phyloP scores from a whole-genome alignment of 2,797 vertebrate species.

The Oryzias dopingdopingensis region DNA sequence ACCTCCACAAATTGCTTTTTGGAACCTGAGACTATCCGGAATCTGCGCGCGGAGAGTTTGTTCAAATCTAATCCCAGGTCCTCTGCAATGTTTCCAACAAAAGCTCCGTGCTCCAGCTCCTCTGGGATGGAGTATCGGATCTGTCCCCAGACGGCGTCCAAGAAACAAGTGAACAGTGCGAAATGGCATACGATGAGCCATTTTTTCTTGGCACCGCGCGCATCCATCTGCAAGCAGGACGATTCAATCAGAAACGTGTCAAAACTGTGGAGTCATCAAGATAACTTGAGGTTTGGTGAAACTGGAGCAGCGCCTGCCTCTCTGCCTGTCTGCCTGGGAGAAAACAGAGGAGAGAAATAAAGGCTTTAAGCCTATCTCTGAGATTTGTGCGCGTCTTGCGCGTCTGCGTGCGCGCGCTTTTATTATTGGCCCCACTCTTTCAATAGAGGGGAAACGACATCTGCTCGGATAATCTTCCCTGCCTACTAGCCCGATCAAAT shows the following conservation, averaged over 20 bases:
- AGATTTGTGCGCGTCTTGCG: conserved; percentile 52
- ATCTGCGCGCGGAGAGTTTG: conserved; percentile 72
- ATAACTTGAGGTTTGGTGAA: conserved; percentile 53
- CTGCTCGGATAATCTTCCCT: conserved; percentile 72
- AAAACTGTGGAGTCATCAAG: conserved; percentile 18
- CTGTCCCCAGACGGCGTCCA: conserved; percentile 69
- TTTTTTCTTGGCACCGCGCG: conserved; percentile 40
- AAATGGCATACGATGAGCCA: conserved; percentile 43
- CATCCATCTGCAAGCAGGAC: conserved; percentile 55
- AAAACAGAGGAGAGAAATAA: conserved; percentile 44
- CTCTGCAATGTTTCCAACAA: conserved; percentile 79
- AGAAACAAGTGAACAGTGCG: conserved; percentile 63
- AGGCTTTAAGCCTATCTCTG: conserved; percentile 47
- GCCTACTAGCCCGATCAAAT: conserved; percentile 67
- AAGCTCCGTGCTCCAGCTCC: conserved; percentile 78
- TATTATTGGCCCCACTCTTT: conserved; percentile 75
- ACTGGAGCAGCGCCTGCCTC: conserved; percentile 39
- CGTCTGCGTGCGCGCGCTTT: conserved; percentile 40
- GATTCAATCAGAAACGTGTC: conserved; percentile 19
- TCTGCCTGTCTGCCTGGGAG: conserved; percentile 41
- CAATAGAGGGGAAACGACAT: conserved; percentile 62
- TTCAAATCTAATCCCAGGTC: conserved; percentile 75
- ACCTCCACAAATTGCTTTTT: conserved; percentile 77
- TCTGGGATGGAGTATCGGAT: conserved; percentile 79
- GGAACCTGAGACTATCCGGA: conserved; percentile 76